phyloP scores from a whole-genome alignment of 2,888 invertebrate species.

The Drosophila mayaguana region DNA sequence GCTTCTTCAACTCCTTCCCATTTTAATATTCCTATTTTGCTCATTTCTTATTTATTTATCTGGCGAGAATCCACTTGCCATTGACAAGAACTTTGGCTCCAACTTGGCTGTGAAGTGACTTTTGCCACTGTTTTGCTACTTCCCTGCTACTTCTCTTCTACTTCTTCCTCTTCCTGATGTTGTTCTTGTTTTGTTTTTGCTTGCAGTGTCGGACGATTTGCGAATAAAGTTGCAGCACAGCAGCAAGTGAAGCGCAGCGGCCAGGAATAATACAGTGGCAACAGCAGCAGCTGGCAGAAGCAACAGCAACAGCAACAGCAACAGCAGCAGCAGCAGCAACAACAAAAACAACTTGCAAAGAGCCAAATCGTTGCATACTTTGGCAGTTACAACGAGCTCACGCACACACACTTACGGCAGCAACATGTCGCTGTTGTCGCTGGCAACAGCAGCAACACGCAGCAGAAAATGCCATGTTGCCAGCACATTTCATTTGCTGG shows the following conservation, averaged over 20 bases:
- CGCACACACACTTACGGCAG: constrained; percentile 24
- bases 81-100: constrained; percentile 29
- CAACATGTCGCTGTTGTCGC: constrained; percentile 62
- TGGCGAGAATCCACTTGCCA: constrained; percentile 25
- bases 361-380: constrained; percentile 62
- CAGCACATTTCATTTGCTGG: constrained; percentile 67
- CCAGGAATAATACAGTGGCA: constrained; percentile 45
- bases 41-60: constrained; percentile 2
- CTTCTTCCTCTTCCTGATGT: neutral
- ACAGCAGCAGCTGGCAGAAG: constrained; percentile 8
- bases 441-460: constrained; percentile 29
- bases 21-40: neutral
- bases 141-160: neutral
- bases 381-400: constrained; percentile 39
- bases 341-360: constrained; percentile 30
- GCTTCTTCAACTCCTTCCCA: neutral
- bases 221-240: constrained; percentile 41
- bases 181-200: constrained; percentile 23
- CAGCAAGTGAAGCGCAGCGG: constrained; percentile 46
- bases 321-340: constrained; percentile 3
- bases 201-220: constrained; percentile 49
- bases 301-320: constrained; percentile 22
- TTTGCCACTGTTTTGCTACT: constrained; percentile 31
- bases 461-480: constrained; percentile 50
- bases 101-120: constrained; percentile 39